Evolutionary conservation across 2,888 invertebrate genomes (phyloP).

Genomic region (Oligia fasciuncula): DNA sequence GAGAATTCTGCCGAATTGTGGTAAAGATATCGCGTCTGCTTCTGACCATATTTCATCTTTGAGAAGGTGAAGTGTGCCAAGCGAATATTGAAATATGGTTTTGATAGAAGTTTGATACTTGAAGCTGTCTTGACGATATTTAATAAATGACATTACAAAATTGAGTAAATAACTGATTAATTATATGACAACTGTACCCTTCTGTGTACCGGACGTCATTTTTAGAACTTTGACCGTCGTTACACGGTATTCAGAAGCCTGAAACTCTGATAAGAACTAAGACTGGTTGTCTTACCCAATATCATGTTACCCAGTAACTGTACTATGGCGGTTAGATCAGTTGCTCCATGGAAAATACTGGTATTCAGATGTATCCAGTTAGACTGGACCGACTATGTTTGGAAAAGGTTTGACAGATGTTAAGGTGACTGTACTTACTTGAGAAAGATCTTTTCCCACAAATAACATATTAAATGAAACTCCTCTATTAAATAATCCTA

Average conservation of each 20-base stretch:
- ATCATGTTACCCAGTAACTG: neutral
- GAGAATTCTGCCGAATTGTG: constrained; percentile 12
- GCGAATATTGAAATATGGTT: neutral
- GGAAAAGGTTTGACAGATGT: neutral
- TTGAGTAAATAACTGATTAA: neutral
- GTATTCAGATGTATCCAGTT: neutral
- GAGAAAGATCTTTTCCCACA: neutral
- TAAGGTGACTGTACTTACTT: neutral
- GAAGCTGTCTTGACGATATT: neutral
- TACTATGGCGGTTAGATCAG: neutral
- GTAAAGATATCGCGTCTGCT: neutral
- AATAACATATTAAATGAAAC: neutral
- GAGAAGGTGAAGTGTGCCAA: neutral
- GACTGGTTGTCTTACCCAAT: neutral
- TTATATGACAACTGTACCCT: neutral
- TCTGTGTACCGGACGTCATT: neutral
- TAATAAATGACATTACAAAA: neutral
- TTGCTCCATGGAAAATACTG: neutral
- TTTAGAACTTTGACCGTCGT: neutral
- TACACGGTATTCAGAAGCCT: neutral
- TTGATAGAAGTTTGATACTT: neutral
- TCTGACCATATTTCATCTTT: neutral
- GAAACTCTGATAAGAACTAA: neutral
- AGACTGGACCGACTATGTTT: neutral
- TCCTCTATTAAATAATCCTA: constrained; percentile 12